Evolutionary conservation across 2,113 vertebrate species (phyloP), one percentile per base, ranked within the genome.

Genomic region (Sinosuthora webbiana): DNA sequence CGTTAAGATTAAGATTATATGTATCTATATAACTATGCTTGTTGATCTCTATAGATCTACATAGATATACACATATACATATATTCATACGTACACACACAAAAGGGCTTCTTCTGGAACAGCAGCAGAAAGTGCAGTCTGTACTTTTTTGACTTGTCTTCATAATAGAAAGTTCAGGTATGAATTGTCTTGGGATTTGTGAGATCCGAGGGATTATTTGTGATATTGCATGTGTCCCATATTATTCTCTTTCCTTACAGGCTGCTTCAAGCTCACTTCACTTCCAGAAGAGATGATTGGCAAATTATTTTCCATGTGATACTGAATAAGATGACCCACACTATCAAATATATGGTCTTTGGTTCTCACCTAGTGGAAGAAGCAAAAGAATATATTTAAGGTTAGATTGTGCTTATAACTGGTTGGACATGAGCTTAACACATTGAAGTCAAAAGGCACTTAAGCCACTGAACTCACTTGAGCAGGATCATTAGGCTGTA

Each of bases 201-300:
- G 68, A 67, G 65, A 69, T 87, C 55, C 80, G 64, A 75, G 60
- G 10, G 63, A 65, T 97, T 96, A 98, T 94, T 98, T 97, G 89
- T 90, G 97, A 41, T 90, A 87, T 30, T 93, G 94, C 52, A 18
- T 28, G 86, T 97, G 95, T 94, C 95, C 96, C 57, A 59, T 49
- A 33, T 89, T 96, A 89, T 35, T 88, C 35, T 98, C 98, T 95
- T 97, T 98, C 62, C 63, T 98, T 63, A 99, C 98, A 62, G 99
- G 98, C 94, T 99, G 98, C 83, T 98, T 98, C 97, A 99, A 98
- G 90, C 97, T 98, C 89, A 99, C 98, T 98, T 99, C 98, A 20
- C 98, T 99, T 98, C 98, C 98, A 94, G 98, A 99, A 90, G 98
- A 99, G 87, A 99, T 93, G 81, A 99, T 99, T 76, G 99, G 99